Conservation (phyloP, 2,888 invertebrate genomes). For the Pyrochroa serraticornis region DNA sequence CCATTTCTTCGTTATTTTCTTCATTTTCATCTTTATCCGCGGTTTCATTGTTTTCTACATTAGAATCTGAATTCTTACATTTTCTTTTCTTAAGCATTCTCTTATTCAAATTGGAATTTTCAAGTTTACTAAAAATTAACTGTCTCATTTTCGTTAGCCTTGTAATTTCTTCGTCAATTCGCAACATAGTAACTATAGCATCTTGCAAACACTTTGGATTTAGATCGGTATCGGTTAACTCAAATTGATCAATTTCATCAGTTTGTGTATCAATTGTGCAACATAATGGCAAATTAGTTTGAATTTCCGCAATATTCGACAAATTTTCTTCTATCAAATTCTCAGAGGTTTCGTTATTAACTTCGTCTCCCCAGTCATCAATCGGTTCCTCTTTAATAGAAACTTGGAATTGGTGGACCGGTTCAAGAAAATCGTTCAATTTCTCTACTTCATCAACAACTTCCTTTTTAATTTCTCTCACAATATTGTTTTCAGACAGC, state of each 20-base stretch:
- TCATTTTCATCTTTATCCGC: too few relatives aligned
- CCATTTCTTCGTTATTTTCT: background rate
- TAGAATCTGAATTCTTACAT: slow-evolving; percentile 9
- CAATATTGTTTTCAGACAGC: background rate
- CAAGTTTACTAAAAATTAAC: slow-evolving; percentile 31
- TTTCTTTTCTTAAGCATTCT: background rate
- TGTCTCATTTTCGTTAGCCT: slow-evolving; percentile 40
- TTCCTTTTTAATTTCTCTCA: slow-evolving; percentile 7
- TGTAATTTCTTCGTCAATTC: slow-evolving; percentile 44
- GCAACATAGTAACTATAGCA: slow-evolving; percentile 34
- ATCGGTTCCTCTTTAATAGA: slow-evolving; percentile 1
- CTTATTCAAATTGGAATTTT: slow-evolving; percentile 1
- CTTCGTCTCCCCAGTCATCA: background rate
- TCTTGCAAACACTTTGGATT: slow-evolving; percentile 6
- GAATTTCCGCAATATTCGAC: background rate
- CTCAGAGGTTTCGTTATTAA: background rate
- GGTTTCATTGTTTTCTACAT: too few relatives aligned
- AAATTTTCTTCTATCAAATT: slow-evolving; percentile 1
- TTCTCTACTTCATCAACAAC: background rate
- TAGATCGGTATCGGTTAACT: background rate
- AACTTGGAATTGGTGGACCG: background rate
- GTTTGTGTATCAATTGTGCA: slow-evolving; percentile 16
- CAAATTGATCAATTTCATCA: slow-evolving; percentile 1
- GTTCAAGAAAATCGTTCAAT: background rate
- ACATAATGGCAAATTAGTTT: background rate